Percentiles rank a stretch among this genome's conserved stretches.
phyloP scores from a whole-genome alignment of 2,888 invertebrate genomes.

The Vanessa cardui region DNA sequence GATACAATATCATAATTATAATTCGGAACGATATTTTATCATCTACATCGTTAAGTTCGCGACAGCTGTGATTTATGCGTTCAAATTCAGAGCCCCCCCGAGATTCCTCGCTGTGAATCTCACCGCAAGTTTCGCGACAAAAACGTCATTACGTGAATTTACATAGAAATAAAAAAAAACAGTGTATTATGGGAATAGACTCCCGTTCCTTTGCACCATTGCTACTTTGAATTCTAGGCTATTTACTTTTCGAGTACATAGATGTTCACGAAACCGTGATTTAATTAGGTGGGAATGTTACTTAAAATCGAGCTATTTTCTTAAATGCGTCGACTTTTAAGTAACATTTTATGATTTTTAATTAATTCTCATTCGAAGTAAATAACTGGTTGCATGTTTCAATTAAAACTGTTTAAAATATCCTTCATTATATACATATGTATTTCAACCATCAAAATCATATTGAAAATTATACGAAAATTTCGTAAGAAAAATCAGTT shows the following conservation, averaged over 20 bases:
- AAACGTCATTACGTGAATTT: conserved; percentile 81
- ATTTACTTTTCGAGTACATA: conserved; percentile 17
- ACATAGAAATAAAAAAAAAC: conserved; percentile 75
- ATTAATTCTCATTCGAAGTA: neutral
- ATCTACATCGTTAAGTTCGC: conserved; percentile 12
- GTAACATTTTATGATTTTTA: neutral
- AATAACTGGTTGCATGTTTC: too few relatives aligned
- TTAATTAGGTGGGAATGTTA: conserved; percentile 1
- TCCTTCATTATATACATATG: too few relatives aligned
- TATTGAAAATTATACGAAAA: too few relatives aligned
- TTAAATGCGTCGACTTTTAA: neutral
- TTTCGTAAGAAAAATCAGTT: too few relatives aligned
- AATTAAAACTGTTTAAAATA: too few relatives aligned
- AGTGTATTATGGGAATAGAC: conserved; percentile 45
- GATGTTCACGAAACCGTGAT: conserved; percentile 4
- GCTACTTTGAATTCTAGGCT: conserved; percentile 22
- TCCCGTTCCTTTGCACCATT: conserved; percentile 19
- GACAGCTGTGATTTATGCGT: conserved; percentile 32
- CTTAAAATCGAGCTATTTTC: neutral
- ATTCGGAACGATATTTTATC: conserved; percentile 12
- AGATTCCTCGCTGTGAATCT: conserved; percentile 65
- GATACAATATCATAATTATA: neutral
- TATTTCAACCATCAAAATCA: too few relatives aligned
- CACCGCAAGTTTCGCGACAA: conserved; percentile 72
- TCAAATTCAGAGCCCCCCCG: conserved; percentile 38